Evolutionary conservation across 2,888 invertebrate species (phyloP), one percentile per base, ranked within the genome.

Genomic region (Phyto melanocephala): DNA sequence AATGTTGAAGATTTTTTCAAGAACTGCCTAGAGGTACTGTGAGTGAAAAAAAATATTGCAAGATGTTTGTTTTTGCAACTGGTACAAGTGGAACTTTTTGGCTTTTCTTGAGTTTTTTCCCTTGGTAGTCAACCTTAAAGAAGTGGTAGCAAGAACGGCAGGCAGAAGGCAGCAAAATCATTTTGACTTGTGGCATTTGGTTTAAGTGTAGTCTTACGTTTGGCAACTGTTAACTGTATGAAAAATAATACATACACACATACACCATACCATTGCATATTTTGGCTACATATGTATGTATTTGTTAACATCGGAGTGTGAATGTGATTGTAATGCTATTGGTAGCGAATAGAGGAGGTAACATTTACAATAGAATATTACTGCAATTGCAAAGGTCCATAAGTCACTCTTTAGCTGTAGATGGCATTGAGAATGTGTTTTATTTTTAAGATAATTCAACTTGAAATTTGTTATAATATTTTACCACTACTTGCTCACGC

Each of bases 161-260:
- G 62, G 68, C 22, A 60, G 79, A 56, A 71, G 50, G 22, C 70
- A 79, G 47, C 60, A 76, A 71, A 75, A 76, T 60, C 60, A 74
- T 65, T 80, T 80, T 81, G 83, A 83, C 83, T 80, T 75, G 78
- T 80, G 80, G 83, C 83, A 81, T 75, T 83, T 83, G 78, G 74
- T 75, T 83, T 80, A 81, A 81, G 74, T 80, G 75, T 47, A 80
- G 80, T 72, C 72, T 70, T 56, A 71, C 76, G 67, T 77, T 76
- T 77, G 68, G 80, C 72, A 81, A 81, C 56, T 81, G 77, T 67
- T 77, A 72, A 77, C 72, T 74, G 81, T 58, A 15, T 15, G 35
- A 40, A 70, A 37, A 74, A 33, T 10, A 8, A 85, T 83, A 84
- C 81, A 72, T 37, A 74, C 65, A 74, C 8, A 50, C 42, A 63